phyloP scores from a whole-genome alignment of 2,888 invertebrate genomes.

The Troides aeacus region DNA sequence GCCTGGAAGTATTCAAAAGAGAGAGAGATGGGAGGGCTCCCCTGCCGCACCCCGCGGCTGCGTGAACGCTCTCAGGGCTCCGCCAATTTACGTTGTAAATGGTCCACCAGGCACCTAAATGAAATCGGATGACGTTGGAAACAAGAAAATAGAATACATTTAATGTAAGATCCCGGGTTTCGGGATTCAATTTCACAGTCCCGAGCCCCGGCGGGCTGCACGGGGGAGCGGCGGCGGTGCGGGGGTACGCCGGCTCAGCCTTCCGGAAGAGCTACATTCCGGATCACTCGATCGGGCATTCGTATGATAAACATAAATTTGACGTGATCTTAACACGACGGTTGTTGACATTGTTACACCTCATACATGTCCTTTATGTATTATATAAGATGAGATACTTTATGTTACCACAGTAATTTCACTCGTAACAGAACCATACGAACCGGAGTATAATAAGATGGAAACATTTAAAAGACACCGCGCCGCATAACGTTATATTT shows the following conservation, averaged over 20 bases:
- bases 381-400: too few relatives aligned
- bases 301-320: conserved; percentile 19
- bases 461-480: too few relatives aligned
- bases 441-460: too few relatives aligned
- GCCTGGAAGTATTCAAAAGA: too few relatives aligned
- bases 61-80: conserved; percentile 3
- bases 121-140: conserved; percentile 31
- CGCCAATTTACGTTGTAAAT: conserved; percentile 24
- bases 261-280: conserved; percentile 10
- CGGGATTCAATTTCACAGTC: conserved; percentile 32
- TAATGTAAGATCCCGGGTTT: conserved; percentile 28
- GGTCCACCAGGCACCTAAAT: conserved; percentile 24
- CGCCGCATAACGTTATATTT: too few relatives aligned
- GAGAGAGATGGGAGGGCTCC: too few relatives aligned
- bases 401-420: too few relatives aligned
- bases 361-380: too few relatives aligned
- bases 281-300: conserved; percentile 3
- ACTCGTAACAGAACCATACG: too few relatives aligned
- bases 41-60: neutral
- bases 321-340: neutral
- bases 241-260: neutral
- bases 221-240: too few relatives aligned
- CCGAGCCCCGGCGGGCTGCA: conserved; percentile 6
- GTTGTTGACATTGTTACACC: neutral
- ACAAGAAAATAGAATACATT: conserved; percentile 36